phyloP scores from a whole-genome alignment of 2,797 vertebrate genomes.

The Darevskia mixta region DNA sequence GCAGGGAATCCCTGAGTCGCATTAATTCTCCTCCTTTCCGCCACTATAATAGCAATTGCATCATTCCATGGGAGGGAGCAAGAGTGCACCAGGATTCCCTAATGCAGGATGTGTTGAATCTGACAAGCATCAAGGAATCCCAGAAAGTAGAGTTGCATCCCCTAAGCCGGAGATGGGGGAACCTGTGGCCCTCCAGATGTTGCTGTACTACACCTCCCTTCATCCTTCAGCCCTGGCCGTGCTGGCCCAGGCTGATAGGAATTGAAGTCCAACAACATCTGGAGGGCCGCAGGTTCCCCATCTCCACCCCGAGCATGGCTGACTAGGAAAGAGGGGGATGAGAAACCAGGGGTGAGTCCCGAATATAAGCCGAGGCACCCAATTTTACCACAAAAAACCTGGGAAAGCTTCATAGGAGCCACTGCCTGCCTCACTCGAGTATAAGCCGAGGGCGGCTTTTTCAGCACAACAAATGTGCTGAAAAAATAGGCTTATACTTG shows the following conservation, averaged over 20 bases:
- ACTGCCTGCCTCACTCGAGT: too few relatives aligned
- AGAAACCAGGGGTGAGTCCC: not conserved
- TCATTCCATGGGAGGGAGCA: not conserved
- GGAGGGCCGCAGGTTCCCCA: not conserved
- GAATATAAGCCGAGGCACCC: too few relatives aligned
- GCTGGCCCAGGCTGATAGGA: not conserved
- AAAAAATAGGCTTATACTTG: too few relatives aligned
- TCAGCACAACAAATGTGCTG: too few relatives aligned
- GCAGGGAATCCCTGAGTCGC: not conserved
- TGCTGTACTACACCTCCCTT: not conserved
- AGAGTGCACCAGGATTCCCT: not conserved
- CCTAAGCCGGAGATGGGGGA: not conserved
- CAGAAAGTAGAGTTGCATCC: not conserved
- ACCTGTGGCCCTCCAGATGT: not conserved
- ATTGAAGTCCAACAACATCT: not conserved
- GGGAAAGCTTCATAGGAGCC: too few relatives aligned
- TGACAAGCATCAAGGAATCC: not conserved
- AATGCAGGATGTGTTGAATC: not conserved
- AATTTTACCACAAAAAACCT: too few relatives aligned
- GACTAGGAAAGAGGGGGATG: not conserved
- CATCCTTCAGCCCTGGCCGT: not conserved
- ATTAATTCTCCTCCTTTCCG: not conserved
- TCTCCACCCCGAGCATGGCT: too few relatives aligned
- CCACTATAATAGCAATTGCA: not conserved
- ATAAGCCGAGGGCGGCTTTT: too few relatives aligned